phyloP scores from a whole-genome alignment of 2,888 invertebrate species.

The Junonia oenone region DNA sequence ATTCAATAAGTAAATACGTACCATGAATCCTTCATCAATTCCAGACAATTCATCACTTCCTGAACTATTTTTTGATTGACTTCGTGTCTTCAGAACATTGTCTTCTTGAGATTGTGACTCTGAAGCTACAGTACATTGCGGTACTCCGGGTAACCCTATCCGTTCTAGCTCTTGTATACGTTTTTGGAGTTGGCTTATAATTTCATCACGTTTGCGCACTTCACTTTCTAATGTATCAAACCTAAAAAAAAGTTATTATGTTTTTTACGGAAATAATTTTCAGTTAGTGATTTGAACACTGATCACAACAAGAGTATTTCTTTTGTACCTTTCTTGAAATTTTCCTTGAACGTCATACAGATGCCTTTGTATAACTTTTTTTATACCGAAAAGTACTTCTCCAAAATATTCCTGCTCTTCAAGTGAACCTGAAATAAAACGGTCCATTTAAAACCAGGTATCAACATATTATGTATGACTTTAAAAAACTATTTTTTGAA shows the following conservation, averaged over 20 bases:
- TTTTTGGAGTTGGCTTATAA: slow-evolving; percentile 87
- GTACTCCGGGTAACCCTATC: slow-evolving; percentile 45
- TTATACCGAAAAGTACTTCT: slow-evolving; percentile 88
- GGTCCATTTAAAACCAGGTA: neutral
- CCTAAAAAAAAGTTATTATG: slow-evolving; percentile 45
- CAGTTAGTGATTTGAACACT: slow-evolving; percentile 34
- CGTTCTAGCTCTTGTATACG: slow-evolving; percentile 84
- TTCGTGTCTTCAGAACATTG: slow-evolving; percentile 22
- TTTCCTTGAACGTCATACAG: slow-evolving; percentile 85
- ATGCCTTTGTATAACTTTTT: slow-evolving; percentile 88
- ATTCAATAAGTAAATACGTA: slow-evolving; percentile 31
- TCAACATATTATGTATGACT: no score
- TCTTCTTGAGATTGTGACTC: slow-evolving; percentile 27
- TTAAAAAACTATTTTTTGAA: neutral
- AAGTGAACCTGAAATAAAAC: slow-evolving; percentile 71
- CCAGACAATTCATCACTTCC: slow-evolving; percentile 69
- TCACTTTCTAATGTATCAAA: slow-evolving; percentile 89
- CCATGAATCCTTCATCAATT: slow-evolving; percentile 73
- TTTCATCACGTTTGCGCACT: slow-evolving; percentile 88
- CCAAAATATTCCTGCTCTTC: slow-evolving; percentile 90
- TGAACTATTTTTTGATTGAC: slow-evolving; percentile 57
- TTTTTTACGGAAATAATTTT: slow-evolving; percentile 29
- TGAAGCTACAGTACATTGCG: slow-evolving; percentile 1
- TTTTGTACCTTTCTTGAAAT: slow-evolving; percentile 80
- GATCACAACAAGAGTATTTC: neutral